Base-by-base conservation (phyloP, 2,888 invertebrate genomes). In the Anagyrus pseudococci region DNA sequence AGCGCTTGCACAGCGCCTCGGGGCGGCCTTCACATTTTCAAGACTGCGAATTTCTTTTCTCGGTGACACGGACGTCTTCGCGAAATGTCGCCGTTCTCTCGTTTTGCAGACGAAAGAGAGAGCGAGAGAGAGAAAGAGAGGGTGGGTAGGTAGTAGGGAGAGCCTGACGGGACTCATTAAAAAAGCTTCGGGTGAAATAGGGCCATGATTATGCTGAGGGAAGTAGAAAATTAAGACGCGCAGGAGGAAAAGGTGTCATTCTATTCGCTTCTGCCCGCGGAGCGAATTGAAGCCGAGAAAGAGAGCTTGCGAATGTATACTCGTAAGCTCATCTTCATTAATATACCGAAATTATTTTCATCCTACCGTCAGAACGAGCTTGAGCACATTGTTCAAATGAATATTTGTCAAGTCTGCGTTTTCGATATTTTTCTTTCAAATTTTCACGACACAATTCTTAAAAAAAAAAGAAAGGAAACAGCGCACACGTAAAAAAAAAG, bases 121-220 rank as follows among this genome's bases (percentile, higher is more conserved):
- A 33, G 25, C 49, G 40, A 29, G 37, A 40, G 50, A 56, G 50
- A 58, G 37, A 54, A 44, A 48, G 43, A 8, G 26, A 2, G 22
- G 43, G 58, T 61, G 33, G 54, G 29, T 7, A 29, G 29, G 29
- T 10, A 59, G 37, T 50, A 54, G 57, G 17, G 46, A 64, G 58
- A 62, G 72, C 74, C 72, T 74, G 76, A 73, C 75, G 75, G 55
- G 73, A 76, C 75, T 77, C 75, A 76, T 76, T 74, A 76, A 74
- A 71, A 73, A 70, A 71, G 70, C 71, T 69, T 69, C 67, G 66
- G 67, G 70, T 71, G 71, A 72, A 71, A 72, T 71, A 70, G 71
- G 69, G 67, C 72, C 72, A 72, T 75, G 74, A 73, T 74, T 71
- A 71, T 41, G 64, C 61, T n/a, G n/a, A n/a, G 67, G 67, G 70